Evolutionary conservation across 1,140 invertebrate genomes (phyloP), one percentile per base, ranked within the genome.

Genomic region (Zaprionus gabonicus): DNA sequence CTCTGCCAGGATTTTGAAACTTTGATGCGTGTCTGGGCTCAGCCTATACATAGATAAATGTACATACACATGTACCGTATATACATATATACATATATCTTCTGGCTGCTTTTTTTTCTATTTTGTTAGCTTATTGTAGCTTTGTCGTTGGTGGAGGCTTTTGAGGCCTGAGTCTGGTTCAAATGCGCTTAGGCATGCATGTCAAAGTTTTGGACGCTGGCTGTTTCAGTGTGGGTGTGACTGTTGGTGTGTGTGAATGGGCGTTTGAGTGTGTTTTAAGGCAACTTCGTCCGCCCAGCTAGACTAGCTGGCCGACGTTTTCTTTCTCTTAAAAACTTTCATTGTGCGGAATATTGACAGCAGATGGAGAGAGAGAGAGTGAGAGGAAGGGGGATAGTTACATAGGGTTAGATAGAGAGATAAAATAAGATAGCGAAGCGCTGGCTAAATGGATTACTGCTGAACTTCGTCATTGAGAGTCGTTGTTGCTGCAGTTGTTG

Each of bases 141-240:
- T 57, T 59, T 59, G 68, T 56, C 34, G 66, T 34, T 60, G 67
- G 12, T 31, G 59, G 53, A 71, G 44, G 59, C 46, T 59, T 76
- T 64, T 64, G 53, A 64, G 73, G 53, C 67, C 69, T 74, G 71
- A 74, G 58, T 34, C 51, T 68, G 28, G 60, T 60, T 65, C 60
- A 76, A 76, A 76, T 59, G 73, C 23, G 73, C 73, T 76, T 76
- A 64, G 73, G 55, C 60, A 65, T 76, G 55, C 60, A 65, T 76
- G 34, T 34, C 44, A 53, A 71, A 71, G 68, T 76, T 71, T 76
- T 9, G 41, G 31, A 53, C 53, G 20, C 10, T 49, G 60, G 12
- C 13, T 56, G 44, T 13, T 9, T 31, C 31, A 31, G 9, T 31
- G 31, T 31, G 31, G 9, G 2, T 31, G 31, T 4, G 5, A 5